Percentiles rank a stretch among this genome's conserved stretches.
These are phyloP conservation scores for Syndactyla subalaris DNA, from an alignment of 2,797 vertebrate genomes.

Conservation along the genomic window DNA sequence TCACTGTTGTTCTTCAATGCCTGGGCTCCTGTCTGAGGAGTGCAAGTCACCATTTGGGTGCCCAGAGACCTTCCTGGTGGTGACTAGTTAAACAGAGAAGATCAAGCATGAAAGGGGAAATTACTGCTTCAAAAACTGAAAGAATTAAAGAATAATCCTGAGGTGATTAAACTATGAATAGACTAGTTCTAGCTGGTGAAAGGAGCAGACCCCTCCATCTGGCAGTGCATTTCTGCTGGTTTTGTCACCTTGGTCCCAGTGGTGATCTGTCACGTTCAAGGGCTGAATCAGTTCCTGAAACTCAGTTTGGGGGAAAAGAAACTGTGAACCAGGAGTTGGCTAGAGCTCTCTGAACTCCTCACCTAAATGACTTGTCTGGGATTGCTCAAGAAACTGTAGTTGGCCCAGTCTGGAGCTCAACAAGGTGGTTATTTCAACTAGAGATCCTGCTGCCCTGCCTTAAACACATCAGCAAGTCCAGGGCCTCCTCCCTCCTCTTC, in stretches of 20 bases:
- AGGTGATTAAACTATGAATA: neutral
- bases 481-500: neutral
- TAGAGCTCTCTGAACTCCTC: neutral
- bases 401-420: neutral
- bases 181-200: neutral
- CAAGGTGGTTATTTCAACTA: neutral
- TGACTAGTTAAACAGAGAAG: neutral
- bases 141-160: neutral
- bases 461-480: fast-evolving
- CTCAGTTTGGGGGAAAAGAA: neutral
- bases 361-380: neutral
- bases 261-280: neutral
- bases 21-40: neutral
- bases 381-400: neutral
- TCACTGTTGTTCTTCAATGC: neutral
- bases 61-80: neutral
- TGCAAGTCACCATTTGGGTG: neutral
- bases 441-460: neutral
- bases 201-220: neutral
- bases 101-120: neutral
- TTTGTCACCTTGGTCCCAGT: neutral
- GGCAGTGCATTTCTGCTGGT: neutral
- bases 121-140: neutral
- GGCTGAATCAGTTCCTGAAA: slow-evolving; percentile 30
- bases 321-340: neutral